Evolutionary conservation across 2,888 invertebrate species (phyloP).

Genomic region (Syritta pipiens): DNA sequence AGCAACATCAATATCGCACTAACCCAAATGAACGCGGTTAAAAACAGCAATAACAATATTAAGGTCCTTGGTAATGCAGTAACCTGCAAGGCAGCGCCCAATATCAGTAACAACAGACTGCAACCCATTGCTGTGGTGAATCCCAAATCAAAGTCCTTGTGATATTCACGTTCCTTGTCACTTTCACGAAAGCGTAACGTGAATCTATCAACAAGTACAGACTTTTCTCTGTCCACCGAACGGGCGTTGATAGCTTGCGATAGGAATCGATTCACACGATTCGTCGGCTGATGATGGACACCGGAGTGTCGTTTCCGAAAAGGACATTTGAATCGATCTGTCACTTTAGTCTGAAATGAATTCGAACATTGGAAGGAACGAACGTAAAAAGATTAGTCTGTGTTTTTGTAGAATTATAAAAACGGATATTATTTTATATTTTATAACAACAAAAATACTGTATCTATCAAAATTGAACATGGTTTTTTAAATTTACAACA

Average conservation of each 20-base stretch:
- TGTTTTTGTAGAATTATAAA: neutral
- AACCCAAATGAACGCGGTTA: conserved; percentile 95
- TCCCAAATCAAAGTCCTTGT: conserved; percentile 90
- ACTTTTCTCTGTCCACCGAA: conserved; percentile 93
- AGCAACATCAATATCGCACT: conserved; percentile 91
- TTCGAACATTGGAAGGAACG: conserved; percentile 63
- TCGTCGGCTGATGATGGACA: conserved; percentile 92
- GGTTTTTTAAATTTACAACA: too few species aligned
- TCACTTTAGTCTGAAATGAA: conserved; percentile 87
- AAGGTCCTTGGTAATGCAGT: conserved; percentile 91
- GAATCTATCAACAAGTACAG: conserved; percentile 91
- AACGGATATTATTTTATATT: neutral
- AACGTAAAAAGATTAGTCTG: conserved; percentile 20
- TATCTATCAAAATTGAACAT: too few species aligned
- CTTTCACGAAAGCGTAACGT: conserved; percentile 92
- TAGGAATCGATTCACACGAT: conserved; percentile 94
- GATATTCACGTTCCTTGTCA: conserved; percentile 93
- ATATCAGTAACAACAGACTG: conserved; percentile 86
- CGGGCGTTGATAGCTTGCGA: conserved; percentile 94
- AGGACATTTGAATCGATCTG: conserved; percentile 92
- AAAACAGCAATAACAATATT: conserved; percentile 89
- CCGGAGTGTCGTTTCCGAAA: conserved; percentile 93
- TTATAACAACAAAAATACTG: too few species aligned
- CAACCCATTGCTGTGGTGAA: conserved; percentile 91
- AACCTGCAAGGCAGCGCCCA: conserved; percentile 87